Percentiles rank a stretch among this genome's conserved stretches.
phyloP scores from a whole-genome alignment of 2,113 vertebrate genomes.

The Brienomyrus brachyistius region DNA sequence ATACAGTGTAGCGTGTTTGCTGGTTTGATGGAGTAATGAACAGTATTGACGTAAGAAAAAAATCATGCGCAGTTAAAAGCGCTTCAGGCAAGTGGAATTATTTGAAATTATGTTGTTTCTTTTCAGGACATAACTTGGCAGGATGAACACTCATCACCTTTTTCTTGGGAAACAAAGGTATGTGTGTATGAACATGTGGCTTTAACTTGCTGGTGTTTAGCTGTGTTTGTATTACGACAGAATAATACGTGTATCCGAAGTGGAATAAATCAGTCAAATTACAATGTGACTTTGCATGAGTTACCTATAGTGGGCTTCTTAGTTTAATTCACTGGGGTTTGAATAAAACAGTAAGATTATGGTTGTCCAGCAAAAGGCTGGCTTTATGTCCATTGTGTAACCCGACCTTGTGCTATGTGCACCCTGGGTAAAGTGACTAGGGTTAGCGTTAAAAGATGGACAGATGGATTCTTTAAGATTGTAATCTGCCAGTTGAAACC shows the following conservation, averaged over 20 bases:
- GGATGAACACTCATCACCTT: conserved; percentile 94
- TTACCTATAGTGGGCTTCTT: not conserved
- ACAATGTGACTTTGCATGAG: not conserved
- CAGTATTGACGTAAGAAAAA: not conserved
- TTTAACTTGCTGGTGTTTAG: no score
- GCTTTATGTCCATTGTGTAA: not conserved
- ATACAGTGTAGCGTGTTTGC: not conserved
- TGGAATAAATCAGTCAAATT: not conserved
- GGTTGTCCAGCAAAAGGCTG: not conserved
- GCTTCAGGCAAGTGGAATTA: not conserved
- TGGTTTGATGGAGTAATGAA: not conserved
- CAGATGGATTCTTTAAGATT: not conserved
- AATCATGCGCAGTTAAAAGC: not conserved
- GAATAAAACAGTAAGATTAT: not conserved
- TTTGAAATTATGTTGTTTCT: conserved; percentile 28
- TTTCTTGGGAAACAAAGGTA: conserved; percentile 98
- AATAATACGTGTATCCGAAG: not conserved
- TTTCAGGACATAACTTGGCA: conserved; percentile 95
- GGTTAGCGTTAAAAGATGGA: not conserved
- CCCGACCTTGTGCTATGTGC: not conserved
- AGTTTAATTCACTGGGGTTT: not conserved
- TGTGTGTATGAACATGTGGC: conserved; percentile 29
- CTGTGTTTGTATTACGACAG: no score
- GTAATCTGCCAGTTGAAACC: not conserved
- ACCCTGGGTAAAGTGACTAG: not conserved